Base-by-base conservation (phyloP, 2,113 vertebrate genomes). In the Eretmochelys imbricata region DNA sequence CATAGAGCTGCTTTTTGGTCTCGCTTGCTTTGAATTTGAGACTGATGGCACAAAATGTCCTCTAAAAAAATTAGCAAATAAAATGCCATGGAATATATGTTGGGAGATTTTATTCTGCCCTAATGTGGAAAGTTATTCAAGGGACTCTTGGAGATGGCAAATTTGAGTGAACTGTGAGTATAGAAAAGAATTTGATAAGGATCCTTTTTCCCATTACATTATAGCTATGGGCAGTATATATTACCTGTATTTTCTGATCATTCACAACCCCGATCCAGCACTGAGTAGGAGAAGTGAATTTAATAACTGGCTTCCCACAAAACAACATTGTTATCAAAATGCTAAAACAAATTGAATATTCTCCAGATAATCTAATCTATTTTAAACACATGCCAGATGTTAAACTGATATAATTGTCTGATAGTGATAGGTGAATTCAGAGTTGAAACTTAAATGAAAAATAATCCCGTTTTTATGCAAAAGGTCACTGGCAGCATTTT, bases 401-500 rank as follows among this genome's bases (percentile, higher is more conserved):
- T 72, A 80, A 85, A 75, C 48, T 85, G 10, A n/a, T 62, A 82
- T 84, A 80, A 90, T 90, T 90, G 89, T 90, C 72, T 79, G 82
- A 49, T 85, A 57, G 48, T 48, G 53, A n/a, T 80, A 49, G 89
- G 82, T 80, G 29, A 80, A 24, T 27, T 46, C 19, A 46, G 55
- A 55, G 6, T 94, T 76, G 24, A 83, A 65, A 62, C 8, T 54
- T 35, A 92, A 95, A 88, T 72, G 87, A 55, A 78, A 94, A 91
- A 80, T 72, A 91, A 88, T 75, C 5, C 5, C 3, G 29, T 75
- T 85, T 86, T 53, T 87, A 10, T 55, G n/a, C 20, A 93, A 90
- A 91, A 86, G 75, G 1, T 35, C 57, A 51, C 2, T 38, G 1
- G 53, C 48, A 35, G 10, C 6, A 42, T 11, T 2, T 59, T 91